Base-by-base conservation (phyloP, 2,888 invertebrate genomes). In the Bombylius discolor region DNA sequence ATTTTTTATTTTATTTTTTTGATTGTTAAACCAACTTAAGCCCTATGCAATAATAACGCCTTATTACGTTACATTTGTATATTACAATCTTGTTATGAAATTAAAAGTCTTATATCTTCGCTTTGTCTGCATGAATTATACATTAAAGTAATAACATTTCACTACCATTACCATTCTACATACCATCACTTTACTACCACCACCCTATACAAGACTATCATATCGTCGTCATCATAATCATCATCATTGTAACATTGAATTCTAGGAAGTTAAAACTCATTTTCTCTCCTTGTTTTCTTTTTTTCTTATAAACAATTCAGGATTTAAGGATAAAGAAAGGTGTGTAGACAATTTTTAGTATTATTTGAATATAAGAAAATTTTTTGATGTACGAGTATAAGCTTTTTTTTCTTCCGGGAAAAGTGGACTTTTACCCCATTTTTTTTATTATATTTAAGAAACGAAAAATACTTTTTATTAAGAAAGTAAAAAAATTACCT, bases 31-130 rank as follows among this genome's bases (percentile, higher is more conserved):
- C 12, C 12, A 42, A 42, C 39, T 42, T 42, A 42, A 42, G 12
- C 47, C 51, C 47, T 45, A 23, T 45, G 51, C 57, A 58, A 58
- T 60, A 60, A 60, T 58, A 53, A 58, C 60, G 60, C 56, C 60
- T 60, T 60, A 60, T 60, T 58, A 60, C 50, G 49, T 56, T 57
- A 56, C 60, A 56, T 60, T 60, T 56, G 60, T 60, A 58, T 56
- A 56, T 60, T 53, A 55, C 56, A 56, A 60, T 60, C 60, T 60
- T 60, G 58, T 60, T 60, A 60, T 55, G 36, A 58, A 60, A 60
- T 60, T 60, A 60, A 60, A 60, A 58, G 60, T 56, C 58, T 60
- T 58, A 60, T 58, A 57, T 58, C 56, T 60, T 59, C 57, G 59
- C 56, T 59, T 59, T 57, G 59, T 55, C 53, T 57, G 59, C 55